Conservation (phyloP, 2,113 vertebrate genomes). For the Turnix velox region DNA sequence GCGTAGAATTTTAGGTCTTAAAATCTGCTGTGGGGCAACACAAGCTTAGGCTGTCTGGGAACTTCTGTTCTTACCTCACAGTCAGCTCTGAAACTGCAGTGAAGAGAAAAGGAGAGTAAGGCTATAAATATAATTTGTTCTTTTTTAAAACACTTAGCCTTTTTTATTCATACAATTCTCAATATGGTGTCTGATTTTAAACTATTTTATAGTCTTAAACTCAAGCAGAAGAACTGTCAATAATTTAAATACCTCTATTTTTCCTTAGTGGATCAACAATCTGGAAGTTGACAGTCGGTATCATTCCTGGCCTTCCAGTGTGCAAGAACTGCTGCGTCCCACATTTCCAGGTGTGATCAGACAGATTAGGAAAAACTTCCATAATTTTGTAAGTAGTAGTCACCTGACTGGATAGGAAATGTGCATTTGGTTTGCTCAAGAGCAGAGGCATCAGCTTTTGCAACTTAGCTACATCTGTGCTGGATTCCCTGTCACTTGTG, state of each 20-base stretch:
- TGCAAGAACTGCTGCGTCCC: conserved; percentile 92
- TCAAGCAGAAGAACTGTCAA: background rate
- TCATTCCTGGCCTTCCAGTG: conserved; percentile 88
- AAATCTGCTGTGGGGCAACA: background rate
- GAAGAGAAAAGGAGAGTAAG: background rate
- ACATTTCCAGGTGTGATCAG: conserved; percentile 97
- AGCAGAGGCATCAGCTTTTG: background rate
- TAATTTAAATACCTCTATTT: background rate
- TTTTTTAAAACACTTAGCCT: background rate
- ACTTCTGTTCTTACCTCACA: background rate
- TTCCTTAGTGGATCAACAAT: conserved; percentile 94
- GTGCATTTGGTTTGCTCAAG: background rate
- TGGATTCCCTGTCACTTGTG: background rate
- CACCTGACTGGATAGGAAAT: background rate
- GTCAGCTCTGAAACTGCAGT: background rate
- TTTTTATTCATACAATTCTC: background rate
- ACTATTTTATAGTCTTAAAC: background rate
- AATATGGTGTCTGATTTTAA: background rate
- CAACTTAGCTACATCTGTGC: background rate
- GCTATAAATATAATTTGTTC: background rate
- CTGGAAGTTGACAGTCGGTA: conserved; percentile 89
- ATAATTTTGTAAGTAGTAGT: conserved; percentile 85
- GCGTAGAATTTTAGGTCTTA: conserved; percentile 36
- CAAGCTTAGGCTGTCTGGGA: background rate
- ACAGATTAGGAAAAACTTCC: conserved; percentile 96